These are phyloP conservation scores for Meloidogyne hapla DNA, from an alignment of 1,140 invertebrate species.

Conservation along the genomic window DNA sequence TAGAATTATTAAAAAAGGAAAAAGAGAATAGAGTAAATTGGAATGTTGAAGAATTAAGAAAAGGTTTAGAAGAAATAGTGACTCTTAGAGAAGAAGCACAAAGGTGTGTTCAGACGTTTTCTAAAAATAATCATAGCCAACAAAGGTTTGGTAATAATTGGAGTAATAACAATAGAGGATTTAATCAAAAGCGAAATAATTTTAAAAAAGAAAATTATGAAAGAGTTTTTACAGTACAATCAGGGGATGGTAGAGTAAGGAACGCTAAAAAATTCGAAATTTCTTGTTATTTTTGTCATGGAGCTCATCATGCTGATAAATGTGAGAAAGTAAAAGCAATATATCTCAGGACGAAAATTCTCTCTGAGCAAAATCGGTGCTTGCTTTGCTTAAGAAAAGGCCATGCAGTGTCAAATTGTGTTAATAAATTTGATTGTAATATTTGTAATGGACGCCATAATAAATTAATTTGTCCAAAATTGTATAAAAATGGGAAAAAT, in stretches of 20 bases:
- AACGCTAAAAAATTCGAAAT: not conserved
- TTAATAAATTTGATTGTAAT: not conserved
- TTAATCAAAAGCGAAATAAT: not conserved
- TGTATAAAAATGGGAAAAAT: not conserved
- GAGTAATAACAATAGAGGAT: not conserved
- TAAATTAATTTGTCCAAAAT: constrained; percentile 7
- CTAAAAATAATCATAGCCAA: not conserved
- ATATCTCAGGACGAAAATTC: not conserved
- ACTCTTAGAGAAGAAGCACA: constrained; percentile 9
- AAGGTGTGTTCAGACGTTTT: not conserved
- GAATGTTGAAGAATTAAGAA: constrained; percentile 1
- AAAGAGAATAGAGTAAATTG: not conserved
- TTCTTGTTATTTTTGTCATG: not conserved
- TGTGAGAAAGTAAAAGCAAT: not conserved
- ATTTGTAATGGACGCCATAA: constrained; percentile 1
- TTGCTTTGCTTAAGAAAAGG: constrained; percentile 4
- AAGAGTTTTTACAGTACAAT: too few species aligned
- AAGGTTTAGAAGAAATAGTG: not conserved
- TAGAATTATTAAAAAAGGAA: constrained; percentile 5
- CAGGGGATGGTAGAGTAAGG: too few species aligned
- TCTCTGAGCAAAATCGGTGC: not conserved
- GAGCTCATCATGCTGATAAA: not conserved
- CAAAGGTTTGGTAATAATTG: not conserved
- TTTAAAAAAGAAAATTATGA: too few species aligned
- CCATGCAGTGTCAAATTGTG: not conserved